Evolutionary conservation across 2,888 invertebrate species (phyloP).

Genomic region (Rugalucina vietnamica): DNA sequence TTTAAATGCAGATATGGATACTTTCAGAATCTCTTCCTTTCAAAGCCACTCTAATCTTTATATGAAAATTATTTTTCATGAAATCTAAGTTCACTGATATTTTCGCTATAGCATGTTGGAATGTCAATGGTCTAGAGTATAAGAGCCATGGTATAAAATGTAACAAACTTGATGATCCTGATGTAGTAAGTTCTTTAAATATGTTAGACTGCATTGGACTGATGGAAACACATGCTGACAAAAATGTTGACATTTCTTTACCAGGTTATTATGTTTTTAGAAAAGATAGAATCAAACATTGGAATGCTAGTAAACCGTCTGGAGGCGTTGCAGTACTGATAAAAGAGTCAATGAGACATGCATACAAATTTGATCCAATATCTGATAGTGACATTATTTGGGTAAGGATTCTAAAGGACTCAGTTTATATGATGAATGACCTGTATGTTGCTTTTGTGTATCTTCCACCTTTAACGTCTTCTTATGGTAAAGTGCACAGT

Average conservation of each 20-base stretch:
- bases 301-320: neutral
- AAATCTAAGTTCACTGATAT: too few relatives aligned
- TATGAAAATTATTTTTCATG: neutral
- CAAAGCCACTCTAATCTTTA: neutral
- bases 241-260: neutral
- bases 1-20: too few relatives aligned
- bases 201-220: neutral
- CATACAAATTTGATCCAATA: neutral
- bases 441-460: neutral
- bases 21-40: too few relatives aligned
- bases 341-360: neutral
- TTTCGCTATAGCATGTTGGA: neutral
- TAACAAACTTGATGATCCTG: neutral
- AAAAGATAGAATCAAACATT: neutral
- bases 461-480: neutral
- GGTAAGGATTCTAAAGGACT: neutral
- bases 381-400: neutral
- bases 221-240: neutral
- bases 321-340: neutral
- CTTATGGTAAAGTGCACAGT: neutral
- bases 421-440: neutral
- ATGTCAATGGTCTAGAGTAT: neutral
- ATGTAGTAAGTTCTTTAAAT: neutral
- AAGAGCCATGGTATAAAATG: neutral
- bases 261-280: neutral